These are phyloP conservation scores for Ethmia dodecea DNA, from an alignment of 2,888 invertebrate species.

Conservation along the genomic window DNA sequence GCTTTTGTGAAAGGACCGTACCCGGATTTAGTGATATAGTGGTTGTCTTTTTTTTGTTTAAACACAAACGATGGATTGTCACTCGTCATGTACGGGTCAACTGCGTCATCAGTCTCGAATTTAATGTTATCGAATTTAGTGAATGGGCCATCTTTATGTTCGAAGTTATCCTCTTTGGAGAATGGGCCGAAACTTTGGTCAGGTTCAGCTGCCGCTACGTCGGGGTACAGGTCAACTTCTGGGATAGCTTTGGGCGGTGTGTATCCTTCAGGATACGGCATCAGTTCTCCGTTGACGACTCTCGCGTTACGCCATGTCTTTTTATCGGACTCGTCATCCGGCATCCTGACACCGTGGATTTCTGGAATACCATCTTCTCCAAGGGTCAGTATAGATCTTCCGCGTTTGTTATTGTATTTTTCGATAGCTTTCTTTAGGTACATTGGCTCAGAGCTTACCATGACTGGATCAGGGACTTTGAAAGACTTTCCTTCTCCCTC, in stretches of 20 bases:
- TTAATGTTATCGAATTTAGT: constrained; percentile 78
- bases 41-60: constrained; percentile 62
- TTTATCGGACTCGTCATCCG: constrained; percentile 89
- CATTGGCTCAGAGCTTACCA: constrained; percentile 81
- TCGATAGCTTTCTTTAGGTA: constrained; percentile 74
- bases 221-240: constrained; percentile 75
- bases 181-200: constrained; percentile 76
- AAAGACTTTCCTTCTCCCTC: constrained; percentile 64
- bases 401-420: constrained; percentile 73
- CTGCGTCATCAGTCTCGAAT: constrained; percentile 50
- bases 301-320: constrained; percentile 93
- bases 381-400: constrained; percentile 80
- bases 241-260: constrained; percentile 80
- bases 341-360: constrained; percentile 88
- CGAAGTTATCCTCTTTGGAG: constrained; percentile 79
- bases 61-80: constrained; percentile 52
- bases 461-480: constrained; percentile 82
- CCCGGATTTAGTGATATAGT: constrained; percentile 60
- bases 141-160: constrained; percentile 76
- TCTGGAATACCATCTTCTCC: constrained; percentile 87
- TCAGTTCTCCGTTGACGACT: constrained; percentile 89
- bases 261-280: constrained; percentile 85
- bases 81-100: constrained; percentile 51
- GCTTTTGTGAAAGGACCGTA: constrained; percentile 81
- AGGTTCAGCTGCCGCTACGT: constrained; percentile 44